These are phyloP conservation scores for Tinea semifulvella DNA, from an alignment of 2,888 invertebrate genomes.

Conservation along the genomic window DNA sequence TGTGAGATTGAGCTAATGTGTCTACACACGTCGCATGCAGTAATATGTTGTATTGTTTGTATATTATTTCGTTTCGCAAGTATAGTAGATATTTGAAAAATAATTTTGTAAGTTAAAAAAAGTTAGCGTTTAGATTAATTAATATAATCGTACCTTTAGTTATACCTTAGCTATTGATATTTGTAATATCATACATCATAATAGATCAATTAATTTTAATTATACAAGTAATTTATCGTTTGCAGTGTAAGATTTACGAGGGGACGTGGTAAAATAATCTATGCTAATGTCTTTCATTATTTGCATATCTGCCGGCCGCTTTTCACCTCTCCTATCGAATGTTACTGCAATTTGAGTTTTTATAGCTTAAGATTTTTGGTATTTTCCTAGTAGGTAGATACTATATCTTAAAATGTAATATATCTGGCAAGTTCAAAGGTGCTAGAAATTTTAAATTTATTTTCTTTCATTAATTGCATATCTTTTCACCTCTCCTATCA, in stretches of 20 bases:
- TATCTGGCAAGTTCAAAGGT: no score
- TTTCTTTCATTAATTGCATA: no score
- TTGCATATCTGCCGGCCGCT: constrained; percentile 17
- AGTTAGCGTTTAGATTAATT: no score
- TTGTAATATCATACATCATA: background rate
- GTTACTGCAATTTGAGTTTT: constrained; percentile 9
- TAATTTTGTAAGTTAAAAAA: no score
- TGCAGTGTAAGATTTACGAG: constrained; percentile 15
- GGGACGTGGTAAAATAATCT: constrained; percentile 16
- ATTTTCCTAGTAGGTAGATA: no score
- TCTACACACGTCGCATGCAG: background rate
- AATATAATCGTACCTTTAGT: no score
- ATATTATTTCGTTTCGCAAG: background rate
- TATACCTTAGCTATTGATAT: no score
- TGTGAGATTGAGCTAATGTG: no score
- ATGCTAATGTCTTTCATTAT: constrained; percentile 18
- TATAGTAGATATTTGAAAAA: background rate
- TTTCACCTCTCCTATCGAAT: constrained; percentile 15
- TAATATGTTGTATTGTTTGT: background rate
- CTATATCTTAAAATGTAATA: no score
- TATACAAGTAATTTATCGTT: constrained; percentile 14
- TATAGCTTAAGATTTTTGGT: no score
- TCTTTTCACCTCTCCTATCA: no score
- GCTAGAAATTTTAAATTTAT: no score
- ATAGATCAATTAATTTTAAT: constrained; percentile 15